Evolutionary conservation across 92 coral and sea anemone species (phyloP).

Genomic region (Epizoanthus rinbou): DNA sequence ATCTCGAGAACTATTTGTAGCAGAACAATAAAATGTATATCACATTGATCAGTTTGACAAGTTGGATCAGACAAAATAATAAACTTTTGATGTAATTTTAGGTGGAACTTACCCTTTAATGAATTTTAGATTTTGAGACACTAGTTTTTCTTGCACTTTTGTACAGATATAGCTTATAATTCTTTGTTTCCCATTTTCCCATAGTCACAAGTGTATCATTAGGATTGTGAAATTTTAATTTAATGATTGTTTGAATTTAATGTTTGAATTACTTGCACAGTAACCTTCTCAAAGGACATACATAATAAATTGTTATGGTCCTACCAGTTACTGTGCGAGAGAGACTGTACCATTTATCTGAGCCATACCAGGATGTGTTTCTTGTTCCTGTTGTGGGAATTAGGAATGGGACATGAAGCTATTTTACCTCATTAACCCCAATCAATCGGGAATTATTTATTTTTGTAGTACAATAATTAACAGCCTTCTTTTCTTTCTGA

Average conservation of each 20-base stretch:
- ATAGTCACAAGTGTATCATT: no score
- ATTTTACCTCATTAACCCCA: no score
- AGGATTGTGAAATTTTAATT: no score
- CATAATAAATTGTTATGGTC: conserved; percentile 28
- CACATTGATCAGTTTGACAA: no score
- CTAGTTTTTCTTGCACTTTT: no score
- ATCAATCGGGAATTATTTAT: not conserved
- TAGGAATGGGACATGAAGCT: conserved; percentile 24
- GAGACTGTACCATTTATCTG: conserved; percentile 32
- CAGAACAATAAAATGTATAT: no score
- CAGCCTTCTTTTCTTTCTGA: not conserved
- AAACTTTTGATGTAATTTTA: not conserved
- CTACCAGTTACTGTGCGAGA: conserved; percentile 13
- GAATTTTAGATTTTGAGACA: not conserved
- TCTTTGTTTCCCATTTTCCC: no score
- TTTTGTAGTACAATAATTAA: not conserved
- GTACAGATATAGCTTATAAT: no score
- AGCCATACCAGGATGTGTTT: conserved; percentile 38
- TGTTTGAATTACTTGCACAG: not conserved
- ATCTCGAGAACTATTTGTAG: no score
- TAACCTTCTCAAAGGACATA: not conserved
- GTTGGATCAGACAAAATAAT: not conserved
- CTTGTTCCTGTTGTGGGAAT: conserved; percentile 39
- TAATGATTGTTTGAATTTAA: no score
- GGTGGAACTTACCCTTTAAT: no score